A percentile compares a stretch with the other conserved stretches of the same genome.
phyloP scores from a whole-genome alignment of 2,113 vertebrate genomes.

The Lynx canadensis region DNA sequence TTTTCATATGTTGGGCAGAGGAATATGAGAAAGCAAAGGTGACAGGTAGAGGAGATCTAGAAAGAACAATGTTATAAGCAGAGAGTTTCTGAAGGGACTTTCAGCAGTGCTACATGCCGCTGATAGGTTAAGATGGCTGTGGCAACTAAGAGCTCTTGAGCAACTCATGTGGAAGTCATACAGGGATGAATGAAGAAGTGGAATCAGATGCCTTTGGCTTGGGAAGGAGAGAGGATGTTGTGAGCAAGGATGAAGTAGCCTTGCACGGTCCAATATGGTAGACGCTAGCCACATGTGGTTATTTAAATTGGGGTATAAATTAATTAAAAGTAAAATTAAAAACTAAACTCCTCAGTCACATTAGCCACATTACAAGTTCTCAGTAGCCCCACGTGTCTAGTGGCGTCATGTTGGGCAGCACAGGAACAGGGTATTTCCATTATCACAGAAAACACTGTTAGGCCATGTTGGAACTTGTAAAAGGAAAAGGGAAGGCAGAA shows the following conservation, averaged over 20 bases:
- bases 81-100: not conserved
- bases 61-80: not conserved
- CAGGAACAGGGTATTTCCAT: not conserved
- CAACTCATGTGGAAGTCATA: not conserved
- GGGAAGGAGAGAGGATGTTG: not conserved
- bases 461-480: not conserved
- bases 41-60: not conserved
- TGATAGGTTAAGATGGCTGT: not conserved
- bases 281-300: not conserved
- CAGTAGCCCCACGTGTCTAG: too few species aligned
- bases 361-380: not conserved
- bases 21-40: not conserved
- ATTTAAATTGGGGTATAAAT: not conserved
- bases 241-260: not conserved
- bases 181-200: not conserved
- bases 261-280: accelerated
- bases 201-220: not conserved
- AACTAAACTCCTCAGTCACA: not conserved
- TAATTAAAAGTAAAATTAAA: not conserved
- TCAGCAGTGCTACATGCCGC: not conserved
- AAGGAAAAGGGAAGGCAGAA: not conserved
- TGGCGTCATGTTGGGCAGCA: not conserved
- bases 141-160: not conserved
- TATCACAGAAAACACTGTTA: not conserved
- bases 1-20: not conserved